phyloP scores from a whole-genome alignment of 2,888 invertebrate genomes.

The Spilarctia lutea region DNA sequence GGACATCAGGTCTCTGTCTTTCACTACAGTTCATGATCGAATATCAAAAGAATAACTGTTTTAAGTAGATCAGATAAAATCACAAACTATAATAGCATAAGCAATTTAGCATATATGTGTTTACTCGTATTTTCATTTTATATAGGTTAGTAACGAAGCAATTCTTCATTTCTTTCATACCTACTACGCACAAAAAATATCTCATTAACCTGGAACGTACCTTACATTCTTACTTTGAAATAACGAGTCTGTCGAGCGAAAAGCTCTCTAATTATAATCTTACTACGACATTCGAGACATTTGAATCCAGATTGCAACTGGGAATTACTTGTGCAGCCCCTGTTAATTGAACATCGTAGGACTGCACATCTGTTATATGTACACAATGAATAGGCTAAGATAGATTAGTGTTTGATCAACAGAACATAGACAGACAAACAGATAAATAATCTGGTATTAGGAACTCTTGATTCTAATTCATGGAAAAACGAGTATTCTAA shows the following conservation, averaged over 20 bases:
- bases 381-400: neutral
- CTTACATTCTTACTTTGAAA: conserved; percentile 36
- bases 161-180: neutral
- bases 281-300: conserved; percentile 31
- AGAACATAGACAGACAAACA: neutral
- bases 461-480: neutral
- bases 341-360: conserved; percentile 27
- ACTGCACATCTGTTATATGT: conserved; percentile 1
- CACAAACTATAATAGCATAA: too few species aligned
- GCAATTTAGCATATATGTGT: too few species aligned
- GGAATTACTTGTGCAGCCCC: conserved; percentile 37
- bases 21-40: too few species aligned
- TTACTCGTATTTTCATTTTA: too few species aligned
- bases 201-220: conserved; percentile 13
- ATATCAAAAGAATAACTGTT: too few species aligned
- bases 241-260: conserved; percentile 34
- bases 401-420: neutral
- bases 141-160: neutral
- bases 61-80: too few species aligned
- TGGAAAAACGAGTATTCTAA: neutral
- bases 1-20: too few species aligned
- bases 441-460: neutral
- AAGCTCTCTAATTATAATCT: conserved; percentile 38
- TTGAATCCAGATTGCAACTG: conserved; percentile 48
- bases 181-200: conserved; percentile 1